Evolutionary conservation across 2,113 vertebrate species (phyloP), one percentile per base, ranked within the genome.

Genomic region (Planiliza haematocheilus): DNA sequence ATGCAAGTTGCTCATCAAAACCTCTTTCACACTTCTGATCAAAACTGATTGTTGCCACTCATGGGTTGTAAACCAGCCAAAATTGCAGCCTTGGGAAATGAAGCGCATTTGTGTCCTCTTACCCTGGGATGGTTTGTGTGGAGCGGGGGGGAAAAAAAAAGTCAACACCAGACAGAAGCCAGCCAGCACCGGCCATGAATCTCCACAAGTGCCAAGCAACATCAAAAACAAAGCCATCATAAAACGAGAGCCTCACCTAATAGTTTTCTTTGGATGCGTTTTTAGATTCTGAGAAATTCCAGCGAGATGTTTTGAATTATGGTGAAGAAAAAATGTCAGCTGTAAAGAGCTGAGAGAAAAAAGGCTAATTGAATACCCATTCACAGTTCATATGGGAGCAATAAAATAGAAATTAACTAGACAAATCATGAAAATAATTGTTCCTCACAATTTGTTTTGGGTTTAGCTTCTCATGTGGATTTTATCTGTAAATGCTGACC

Each of bases 31-130:
- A 55, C 75, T 79, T 75, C 62, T 78, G 74, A 85, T 86, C 75
- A 76, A 78, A 82, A 84, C 41, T 81, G 68, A 85, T 73, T 84
- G 67, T 80, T 87, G 51, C 72, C 60, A 73, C 72, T 83, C 68
- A 71, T 24, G 34, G 30, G 50, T 74, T 77, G 51, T 80, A 82
- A 80, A 83, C 20, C 14, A 8, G 24, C 49, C 58, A 38, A 62
- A 83, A 57, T 76, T 18, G 7, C 58, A 51, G 70, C 38, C 4
- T 51, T 77, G 58, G 66, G 69, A 85, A 76, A 84, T 80, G 41
- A 84, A 87, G 88, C 74, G 51, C 77, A 79, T 83, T 86, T 65
- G 39, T 70, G 74, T 79, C 70, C 66, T 74, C 68, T 13, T 39
- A 60, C 61, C 30, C 16, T 7, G 39, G 60, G 37, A 66, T 76